Conservation (phyloP, 2,888 invertebrate genomes). For the Platycheirus albimanus region DNA sequence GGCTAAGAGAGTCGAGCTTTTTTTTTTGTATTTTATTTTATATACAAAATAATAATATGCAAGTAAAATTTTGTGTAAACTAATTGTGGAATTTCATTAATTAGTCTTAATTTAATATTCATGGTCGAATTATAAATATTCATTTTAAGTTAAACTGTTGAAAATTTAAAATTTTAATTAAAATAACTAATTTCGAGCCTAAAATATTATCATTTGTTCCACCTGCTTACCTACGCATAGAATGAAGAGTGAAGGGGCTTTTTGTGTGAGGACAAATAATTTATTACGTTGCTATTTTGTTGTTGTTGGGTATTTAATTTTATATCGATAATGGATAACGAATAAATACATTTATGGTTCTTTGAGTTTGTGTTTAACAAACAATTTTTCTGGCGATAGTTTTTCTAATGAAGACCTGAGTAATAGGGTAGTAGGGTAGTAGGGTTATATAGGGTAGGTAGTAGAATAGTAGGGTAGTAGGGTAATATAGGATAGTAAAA, state of each 20-base stretch:
- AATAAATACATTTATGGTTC: too few species aligned
- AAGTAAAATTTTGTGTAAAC: constrained; percentile 68
- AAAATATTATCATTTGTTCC: constrained; percentile 7
- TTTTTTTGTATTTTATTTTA: background rate
- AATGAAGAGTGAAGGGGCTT: too few species aligned
- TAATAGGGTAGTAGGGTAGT: too few species aligned
- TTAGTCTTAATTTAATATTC: constrained; percentile 69
- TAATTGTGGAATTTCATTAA: constrained; percentile 71
- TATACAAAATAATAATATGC: constrained; percentile 62
- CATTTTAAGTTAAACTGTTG: constrained; percentile 50
- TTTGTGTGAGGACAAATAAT: background rate
- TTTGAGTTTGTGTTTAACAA: too few species aligned
- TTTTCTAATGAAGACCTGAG: too few species aligned
- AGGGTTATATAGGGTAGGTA: too few species aligned
- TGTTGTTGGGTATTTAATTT: constrained; percentile 7
- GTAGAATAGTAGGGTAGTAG: too few species aligned
- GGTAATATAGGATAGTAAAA: too few species aligned
- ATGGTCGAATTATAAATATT: constrained; percentile 66
- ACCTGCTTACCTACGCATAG: constrained; percentile 5
- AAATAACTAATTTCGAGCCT: constrained; percentile 53
- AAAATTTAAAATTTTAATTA: constrained; percentile 61
- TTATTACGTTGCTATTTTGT: constrained; percentile 14
- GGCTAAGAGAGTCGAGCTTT: background rate
- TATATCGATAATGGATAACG: constrained; percentile 14
- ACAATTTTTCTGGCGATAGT: too few species aligned